These are phyloP conservation scores for Enteromius argenteus DNA, from an alignment of 2,797 vertebrate species.

Conservation along the genomic window DNA sequence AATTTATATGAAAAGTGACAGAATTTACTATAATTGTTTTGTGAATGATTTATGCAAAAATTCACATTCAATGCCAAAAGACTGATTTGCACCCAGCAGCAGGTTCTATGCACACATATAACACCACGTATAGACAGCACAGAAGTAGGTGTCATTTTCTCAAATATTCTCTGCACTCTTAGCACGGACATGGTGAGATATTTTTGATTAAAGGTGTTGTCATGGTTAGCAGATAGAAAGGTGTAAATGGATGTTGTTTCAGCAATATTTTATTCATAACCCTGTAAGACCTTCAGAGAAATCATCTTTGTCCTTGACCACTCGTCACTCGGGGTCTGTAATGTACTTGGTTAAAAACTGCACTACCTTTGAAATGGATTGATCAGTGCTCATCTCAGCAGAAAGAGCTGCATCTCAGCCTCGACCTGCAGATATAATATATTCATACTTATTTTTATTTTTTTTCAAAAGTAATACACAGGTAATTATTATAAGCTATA, in stretches of 20 bases:
- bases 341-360: slow-evolving; percentile 20
- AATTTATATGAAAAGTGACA: background rate
- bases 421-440: background rate
- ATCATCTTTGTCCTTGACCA: slow-evolving; percentile 41
- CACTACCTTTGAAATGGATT: slow-evolving; percentile 36
- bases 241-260: slow-evolving; percentile 38
- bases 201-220: slow-evolving; percentile 20
- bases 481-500: background rate
- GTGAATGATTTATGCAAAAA: background rate
- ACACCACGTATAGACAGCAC: background rate
- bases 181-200: slow-evolving; percentile 11
- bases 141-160: slow-evolving; percentile 11
- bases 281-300: slow-evolving; percentile 5
- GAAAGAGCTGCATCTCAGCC: background rate
- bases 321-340: background rate
- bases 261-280: slow-evolving; percentile 43
- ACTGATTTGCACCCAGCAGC: background rate
- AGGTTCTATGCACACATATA: background rate
- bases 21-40: background rate
- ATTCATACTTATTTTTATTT: too few relatives aligned
- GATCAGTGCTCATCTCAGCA: slow-evolving; percentile 31
- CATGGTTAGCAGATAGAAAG: slow-evolving; percentile 22
- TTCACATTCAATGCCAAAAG: background rate
- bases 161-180: background rate
- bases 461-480: background rate